Base-by-base conservation (phyloP, 1,140 invertebrate species). In the Pseudomyrmex dendroicus region DNA sequence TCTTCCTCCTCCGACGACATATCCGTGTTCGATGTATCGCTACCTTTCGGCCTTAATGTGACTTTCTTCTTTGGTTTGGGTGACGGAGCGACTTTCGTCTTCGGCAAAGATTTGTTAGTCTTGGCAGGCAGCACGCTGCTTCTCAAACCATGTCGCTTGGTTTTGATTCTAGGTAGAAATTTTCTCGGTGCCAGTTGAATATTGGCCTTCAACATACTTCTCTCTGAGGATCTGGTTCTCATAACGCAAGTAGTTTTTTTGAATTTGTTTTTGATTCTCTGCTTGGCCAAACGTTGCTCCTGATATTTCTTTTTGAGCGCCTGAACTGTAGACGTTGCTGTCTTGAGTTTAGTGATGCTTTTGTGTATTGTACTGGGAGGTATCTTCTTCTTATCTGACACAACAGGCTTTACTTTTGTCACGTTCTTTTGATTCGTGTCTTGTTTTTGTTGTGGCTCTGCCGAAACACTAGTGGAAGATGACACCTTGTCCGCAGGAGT, bases 291-390 rank as follows among this genome's bases (percentile, higher is more conserved):
- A 82, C 95, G 93, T 86, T 96, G 96, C 74, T 96, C 95, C 86
- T 96, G 96, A 87, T 96, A 96, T 89, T 96, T 96, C 73, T 95
- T 95, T 84, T 96, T 95, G 3, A 96, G 89, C 5, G 96, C 95
- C 88, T 96, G 95, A 20, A 96, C 93, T 2, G 95, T 95, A 2
- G 95, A 92, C 52, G 94, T 91, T 86, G 92, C 86, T 3, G 91
- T 86, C 20, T 94, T 94, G 13, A 91, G 92, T 85, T 93, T 94
- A 8, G 35, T 89, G 56, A 90, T 82, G 20, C 74, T 80, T 46
- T 89, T 93, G 5, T 86, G 86, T n/a, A 92, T 85, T 0, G 83
- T 61, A 15, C 68, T 85, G 4, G 78, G 22, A 2, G 78, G 22
- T 1, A 83, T 73, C 74, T 88, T 89, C 35, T 91, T 93, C 74